These are phyloP conservation scores for Sphenopsis melanotis DNA, from an alignment of 2,797 vertebrate species.

Conservation along the genomic window DNA sequence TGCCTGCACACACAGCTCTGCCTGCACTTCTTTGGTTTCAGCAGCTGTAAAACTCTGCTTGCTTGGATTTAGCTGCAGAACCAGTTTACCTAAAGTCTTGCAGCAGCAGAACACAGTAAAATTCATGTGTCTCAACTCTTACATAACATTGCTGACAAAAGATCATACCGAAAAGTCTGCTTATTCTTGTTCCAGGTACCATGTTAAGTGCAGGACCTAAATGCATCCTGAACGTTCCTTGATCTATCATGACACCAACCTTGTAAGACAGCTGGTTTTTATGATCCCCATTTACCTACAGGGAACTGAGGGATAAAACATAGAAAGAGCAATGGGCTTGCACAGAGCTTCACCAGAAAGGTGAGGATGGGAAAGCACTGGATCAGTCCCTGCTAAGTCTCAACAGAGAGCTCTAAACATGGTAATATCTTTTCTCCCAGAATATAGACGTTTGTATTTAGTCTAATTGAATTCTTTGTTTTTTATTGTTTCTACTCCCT, in stretches of 20 bases:
- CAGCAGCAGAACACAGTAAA: neutral
- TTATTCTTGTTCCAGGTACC: neutral
- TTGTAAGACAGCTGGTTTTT: neutral
- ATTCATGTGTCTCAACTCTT: neutral
- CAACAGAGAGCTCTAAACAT: neutral
- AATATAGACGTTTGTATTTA: neutral
- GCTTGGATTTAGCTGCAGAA: neutral
- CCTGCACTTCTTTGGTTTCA: neutral
- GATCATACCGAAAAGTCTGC: neutral
- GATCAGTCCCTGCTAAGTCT: neutral
- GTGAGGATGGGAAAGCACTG: neutral
- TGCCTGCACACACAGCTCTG: accelerated
- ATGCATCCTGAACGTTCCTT: neutral
- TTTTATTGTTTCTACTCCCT: neutral
- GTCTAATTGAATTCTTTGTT: neutral
- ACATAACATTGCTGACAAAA: neutral
- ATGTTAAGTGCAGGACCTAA: neutral
- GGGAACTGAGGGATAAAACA: neutral
- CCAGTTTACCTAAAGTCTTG: neutral
- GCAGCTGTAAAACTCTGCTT: neutral
- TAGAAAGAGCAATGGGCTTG: neutral
- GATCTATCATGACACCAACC: neutral
- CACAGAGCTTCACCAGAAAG: neutral
- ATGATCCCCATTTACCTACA: neutral
- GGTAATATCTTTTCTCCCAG: neutral